A percentile compares a stretch with the other conserved stretches of the same genome.
Evolutionary conservation across 2,113 vertebrate genomes (phyloP).

Genomic region (Lota lota): DNA sequence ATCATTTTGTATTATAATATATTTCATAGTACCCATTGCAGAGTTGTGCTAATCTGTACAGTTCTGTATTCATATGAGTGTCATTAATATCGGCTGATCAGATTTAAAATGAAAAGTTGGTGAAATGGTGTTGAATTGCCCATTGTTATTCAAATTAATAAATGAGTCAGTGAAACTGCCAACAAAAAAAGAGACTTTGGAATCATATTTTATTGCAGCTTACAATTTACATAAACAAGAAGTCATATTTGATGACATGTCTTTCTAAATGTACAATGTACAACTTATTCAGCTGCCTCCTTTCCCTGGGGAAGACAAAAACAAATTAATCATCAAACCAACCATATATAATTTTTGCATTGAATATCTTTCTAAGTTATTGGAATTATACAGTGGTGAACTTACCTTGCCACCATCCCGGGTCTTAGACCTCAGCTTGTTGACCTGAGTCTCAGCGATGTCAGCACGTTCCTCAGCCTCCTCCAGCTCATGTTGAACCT

Average conservation of each 20-base stretch:
- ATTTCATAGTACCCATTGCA: too few relatives aligned
- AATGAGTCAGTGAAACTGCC: too few relatives aligned
- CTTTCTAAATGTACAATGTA: not conserved
- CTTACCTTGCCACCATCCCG: slow-evolving; percentile 72
- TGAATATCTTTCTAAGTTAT: not conserved
- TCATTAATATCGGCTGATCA: too few relatives aligned
- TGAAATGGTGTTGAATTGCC: too few relatives aligned
- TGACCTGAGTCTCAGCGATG: slow-evolving; percentile 79
- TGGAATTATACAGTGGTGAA: not conserved
- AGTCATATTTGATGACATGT: not conserved
- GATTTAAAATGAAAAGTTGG: too few relatives aligned
- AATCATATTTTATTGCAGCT: too few relatives aligned
- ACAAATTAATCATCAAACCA: not conserved
- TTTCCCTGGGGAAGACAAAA: not conserved
- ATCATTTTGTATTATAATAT: too few relatives aligned
- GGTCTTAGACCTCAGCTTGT: slow-evolving; percentile 79
- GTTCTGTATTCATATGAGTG: too few relatives aligned
- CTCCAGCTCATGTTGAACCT: slow-evolving; percentile 79
- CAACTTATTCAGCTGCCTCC: not conserved
- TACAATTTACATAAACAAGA: not conserved
- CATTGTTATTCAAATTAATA: too few relatives aligned
- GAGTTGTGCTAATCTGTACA: too few relatives aligned
- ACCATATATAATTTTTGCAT: not conserved
- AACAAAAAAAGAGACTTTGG: too few relatives aligned
- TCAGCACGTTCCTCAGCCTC: slow-evolving; percentile 82